These are phyloP conservation scores for Pomphorhynchus laevis DNA, from an alignment of 1,140 invertebrate species.

Conservation along the genomic window DNA sequence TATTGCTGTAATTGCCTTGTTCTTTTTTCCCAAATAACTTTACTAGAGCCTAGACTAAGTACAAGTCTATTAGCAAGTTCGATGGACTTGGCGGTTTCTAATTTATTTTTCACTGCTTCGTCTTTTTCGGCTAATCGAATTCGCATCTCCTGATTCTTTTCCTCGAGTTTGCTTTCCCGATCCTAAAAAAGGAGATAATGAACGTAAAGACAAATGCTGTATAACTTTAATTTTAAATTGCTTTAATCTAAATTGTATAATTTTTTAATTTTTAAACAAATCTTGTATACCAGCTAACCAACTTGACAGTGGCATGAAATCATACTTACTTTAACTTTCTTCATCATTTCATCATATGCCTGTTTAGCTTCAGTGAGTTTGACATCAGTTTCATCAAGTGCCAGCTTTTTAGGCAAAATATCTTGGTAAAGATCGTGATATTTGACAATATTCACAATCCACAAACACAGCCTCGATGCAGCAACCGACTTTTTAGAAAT, in stretches of 20 bases:
- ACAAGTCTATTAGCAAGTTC: slow-evolving; percentile 60
- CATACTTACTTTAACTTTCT: too few species aligned
- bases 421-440: background rate
- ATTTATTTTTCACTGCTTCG: background rate
- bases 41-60: slow-evolving; percentile 61
- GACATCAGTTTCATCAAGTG: background rate
- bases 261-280: too few species aligned
- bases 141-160: background rate
- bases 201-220: too few species aligned
- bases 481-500: too few species aligned
- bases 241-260: too few species aligned
- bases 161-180: background rate
- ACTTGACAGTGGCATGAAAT: too few species aligned
- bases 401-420: background rate
- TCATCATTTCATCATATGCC: too few species aligned
- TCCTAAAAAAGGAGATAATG: too few species aligned
- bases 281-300: too few species aligned
- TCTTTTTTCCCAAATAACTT: slow-evolving; percentile 62
- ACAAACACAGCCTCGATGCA: background rate
- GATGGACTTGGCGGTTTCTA: slow-evolving; percentile 33
- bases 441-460: background rate
- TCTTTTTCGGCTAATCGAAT: background rate
- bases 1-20: background rate
- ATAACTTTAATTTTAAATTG: too few species aligned
- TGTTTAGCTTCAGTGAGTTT: too few species aligned